Base-by-base conservation (phyloP, 2,113 vertebrate species). In the Isichthys henryi region DNA sequence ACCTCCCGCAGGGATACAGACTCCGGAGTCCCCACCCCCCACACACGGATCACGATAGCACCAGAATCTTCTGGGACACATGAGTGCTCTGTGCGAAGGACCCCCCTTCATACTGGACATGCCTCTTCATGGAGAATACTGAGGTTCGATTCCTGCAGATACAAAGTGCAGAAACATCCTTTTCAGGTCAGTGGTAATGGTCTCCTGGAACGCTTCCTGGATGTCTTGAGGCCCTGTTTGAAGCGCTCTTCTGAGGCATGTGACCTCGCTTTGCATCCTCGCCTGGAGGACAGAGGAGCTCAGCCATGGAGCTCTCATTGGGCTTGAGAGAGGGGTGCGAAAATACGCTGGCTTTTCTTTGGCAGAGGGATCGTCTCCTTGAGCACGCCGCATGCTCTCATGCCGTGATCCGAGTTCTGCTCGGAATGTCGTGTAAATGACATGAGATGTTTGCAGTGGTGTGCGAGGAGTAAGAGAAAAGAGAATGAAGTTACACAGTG, bases 111-210 rank as follows among this genome's bases (percentile, higher is more conserved):
- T 86, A 5, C 11, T 86, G 85, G 85, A 86, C 31, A n/a, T 35
- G 21, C 6, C 8, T 39, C 11, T 43, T 56, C 21, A 9, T 17
- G 88, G 13, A 43, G n/a, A 23, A 52, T 35, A 50, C 88, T 74
- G 74, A 27, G 50, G 27, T 39, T 83, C 11, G 21, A 56, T 11
- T 83, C 49, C 50, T 52, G 17, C 88, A 53, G 48, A 56, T 43
- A 56, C 77, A 62, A 53, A 89, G 52, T 17, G 21, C 52, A 62
- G 88, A 84, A 15, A 62, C 45, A 53, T 62, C 80, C 50, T 89
- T 84, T 89, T 49, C 77, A 89, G 88, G 77, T 58, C 46, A 27
- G 83, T 43, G 35, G 77, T 58, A 84, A 89, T 84, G 31, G 53
- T 89, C 70, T 39, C 39, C 52, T 89, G 88, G 88, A 89, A 83